These are phyloP conservation scores for Selenia dentaria DNA, from an alignment of 2,888 invertebrate species.

Conservation along the genomic window DNA sequence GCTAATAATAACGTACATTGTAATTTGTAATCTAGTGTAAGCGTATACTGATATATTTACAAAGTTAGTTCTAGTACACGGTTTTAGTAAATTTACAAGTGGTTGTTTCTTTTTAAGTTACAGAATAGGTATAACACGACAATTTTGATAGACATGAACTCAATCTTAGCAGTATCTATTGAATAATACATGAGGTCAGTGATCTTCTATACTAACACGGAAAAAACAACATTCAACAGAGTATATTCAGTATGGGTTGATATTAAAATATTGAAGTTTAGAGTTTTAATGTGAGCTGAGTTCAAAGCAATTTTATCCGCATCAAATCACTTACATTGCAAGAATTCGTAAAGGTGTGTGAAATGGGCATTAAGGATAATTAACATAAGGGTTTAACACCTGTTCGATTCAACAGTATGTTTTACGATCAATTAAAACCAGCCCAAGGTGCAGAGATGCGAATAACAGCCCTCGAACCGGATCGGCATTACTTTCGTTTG, in stretches of 20 bases:
- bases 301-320: neutral
- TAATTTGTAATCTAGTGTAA: no score
- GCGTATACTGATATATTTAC: no score
- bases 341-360: conserved; percentile 1
- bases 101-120: no score
- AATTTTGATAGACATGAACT: conserved; percentile 4
- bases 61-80: no score
- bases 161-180: conserved; percentile 14
- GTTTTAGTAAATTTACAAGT: no score
- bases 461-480: conserved; percentile 54
- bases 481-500: conserved; percentile 54
- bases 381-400: conserved; percentile 5
- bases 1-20: no score
- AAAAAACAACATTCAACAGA: conserved; percentile 23
- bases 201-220: conserved; percentile 17
- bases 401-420: conserved; percentile 8
- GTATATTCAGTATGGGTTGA: conserved; percentile 7
- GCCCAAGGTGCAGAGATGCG: conserved; percentile 42
- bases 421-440: conserved; percentile 29
- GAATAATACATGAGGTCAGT: conserved; percentile 26
- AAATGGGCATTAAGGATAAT: neutral
- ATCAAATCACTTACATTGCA: conserved; percentile 6
- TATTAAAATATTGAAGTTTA: no score
- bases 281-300: neutral
- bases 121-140: no score